These are phyloP conservation scores for Chromobotia macracanthus DNA, from an alignment of 2,797 vertebrate genomes.

Conservation along the genomic window DNA sequence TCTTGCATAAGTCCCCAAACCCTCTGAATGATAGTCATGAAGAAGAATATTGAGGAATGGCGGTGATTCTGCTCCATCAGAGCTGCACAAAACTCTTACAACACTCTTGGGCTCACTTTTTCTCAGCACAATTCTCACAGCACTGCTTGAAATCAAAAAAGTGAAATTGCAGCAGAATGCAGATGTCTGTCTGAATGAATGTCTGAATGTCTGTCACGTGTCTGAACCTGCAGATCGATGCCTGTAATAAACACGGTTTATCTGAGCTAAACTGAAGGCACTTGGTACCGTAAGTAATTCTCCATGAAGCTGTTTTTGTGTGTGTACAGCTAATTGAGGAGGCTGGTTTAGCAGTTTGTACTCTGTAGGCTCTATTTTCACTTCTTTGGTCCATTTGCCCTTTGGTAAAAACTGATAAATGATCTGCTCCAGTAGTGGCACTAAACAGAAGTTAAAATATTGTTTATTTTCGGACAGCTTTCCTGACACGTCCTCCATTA, in stretches of 20 bases:
- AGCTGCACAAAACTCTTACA: neutral
- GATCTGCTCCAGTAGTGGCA: too few relatives aligned
- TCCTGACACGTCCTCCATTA: too few relatives aligned
- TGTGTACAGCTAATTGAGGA: too few relatives aligned
- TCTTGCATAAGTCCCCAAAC: slow-evolving; percentile 27
- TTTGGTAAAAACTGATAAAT: too few relatives aligned
- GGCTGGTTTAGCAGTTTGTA: too few relatives aligned
- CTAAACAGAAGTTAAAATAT: too few relatives aligned
- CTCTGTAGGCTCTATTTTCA: too few relatives aligned
- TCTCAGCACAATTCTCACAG: neutral
- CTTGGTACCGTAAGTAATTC: neutral
- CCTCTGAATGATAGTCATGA: neutral
- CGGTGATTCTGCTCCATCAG: neutral
- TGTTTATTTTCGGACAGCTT: too few relatives aligned
- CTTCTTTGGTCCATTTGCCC: too few relatives aligned
- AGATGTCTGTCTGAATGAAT: too few relatives aligned
- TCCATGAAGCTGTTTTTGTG: slow-evolving; percentile 7
- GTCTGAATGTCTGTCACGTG: too few relatives aligned
- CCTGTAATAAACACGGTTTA: neutral
- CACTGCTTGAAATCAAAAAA: too few relatives aligned
- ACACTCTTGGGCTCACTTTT: neutral
- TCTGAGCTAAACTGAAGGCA: neutral
- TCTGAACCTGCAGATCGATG: slow-evolving; percentile 2
- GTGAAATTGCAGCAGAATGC: neutral
- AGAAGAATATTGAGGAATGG: slow-evolving; percentile 2